Evolutionary conservation across 2,797 vertebrate species (phyloP), one percentile per base, ranked within the genome.

Genomic region (Gymnothorax javanicus): DNA sequence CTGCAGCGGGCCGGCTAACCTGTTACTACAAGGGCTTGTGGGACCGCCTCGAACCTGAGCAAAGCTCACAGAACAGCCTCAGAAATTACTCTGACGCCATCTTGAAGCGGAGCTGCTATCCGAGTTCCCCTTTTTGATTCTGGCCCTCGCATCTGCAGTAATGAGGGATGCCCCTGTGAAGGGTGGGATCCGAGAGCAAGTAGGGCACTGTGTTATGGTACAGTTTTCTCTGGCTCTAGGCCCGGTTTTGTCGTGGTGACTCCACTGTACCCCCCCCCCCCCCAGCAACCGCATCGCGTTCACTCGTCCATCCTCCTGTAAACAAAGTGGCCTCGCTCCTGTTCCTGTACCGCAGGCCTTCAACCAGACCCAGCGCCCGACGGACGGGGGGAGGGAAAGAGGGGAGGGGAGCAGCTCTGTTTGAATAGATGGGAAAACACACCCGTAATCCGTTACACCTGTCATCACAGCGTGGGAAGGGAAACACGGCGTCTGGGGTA

Each of bases 401-500:
- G 33, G 33, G 33, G 33, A 43, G 33, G 50, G 11, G 6, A n/a
- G 20, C 43, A 54, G 67, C 50, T 54, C 23, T 79, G 85, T 89
- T 88, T 88, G 84, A 87, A 87, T 84, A 73, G 87, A 90, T 77
- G 89, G 88, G 86, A 88, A 90, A 85, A 88, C 91, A 88, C 86
- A 88, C 87, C 75, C 89, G 83, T 84, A 86, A 88, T 90, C 88
- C 82, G 86, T 91, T 89, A 89, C 89, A 81, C 77, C 86, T 87
- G 89, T 89, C 87, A 27, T 56, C 83, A 43, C 83, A 56, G 73
- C 85, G 87, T 85, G 81, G 52, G 87, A 67, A 87, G 86, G 64
- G 88, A 62, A 81, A 81, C 54, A 87, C 84, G 81, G 86, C 87
- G 81, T 86, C 82, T 54, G 69, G 58, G 75, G 75, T 62, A 87